A percentile compares a stretch with the other conserved stretches of the same genome.
phyloP scores from a whole-genome alignment of 2,797 vertebrate genomes.

The Micromesistius poutassou region DNA sequence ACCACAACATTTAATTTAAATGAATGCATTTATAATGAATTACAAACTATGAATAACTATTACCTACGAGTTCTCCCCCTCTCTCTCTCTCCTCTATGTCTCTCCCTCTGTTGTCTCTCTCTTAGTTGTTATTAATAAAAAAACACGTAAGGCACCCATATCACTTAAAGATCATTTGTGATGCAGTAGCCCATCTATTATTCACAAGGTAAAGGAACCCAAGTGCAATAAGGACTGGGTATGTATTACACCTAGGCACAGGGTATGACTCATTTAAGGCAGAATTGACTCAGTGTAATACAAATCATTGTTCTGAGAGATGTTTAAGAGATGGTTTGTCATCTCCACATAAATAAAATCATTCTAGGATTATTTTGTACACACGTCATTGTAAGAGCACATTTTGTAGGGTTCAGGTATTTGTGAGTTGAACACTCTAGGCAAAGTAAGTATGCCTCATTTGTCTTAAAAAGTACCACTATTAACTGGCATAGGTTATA shows the following conservation, averaged over 20 bases:
- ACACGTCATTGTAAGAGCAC: too few species aligned
- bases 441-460: not conserved
- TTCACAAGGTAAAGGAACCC: not conserved
- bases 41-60: too few species aligned
- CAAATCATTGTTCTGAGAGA: not conserved
- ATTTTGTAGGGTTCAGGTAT: too few species aligned
- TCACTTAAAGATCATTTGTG: not conserved
- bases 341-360: too few species aligned
- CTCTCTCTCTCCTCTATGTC: too few species aligned
- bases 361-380: too few species aligned
- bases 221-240: not conserved
- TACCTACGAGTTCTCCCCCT: too few species aligned
- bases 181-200: not conserved
- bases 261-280: not conserved
- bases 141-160: not conserved
- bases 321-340: too few species aligned
- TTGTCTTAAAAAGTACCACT: constrained; percentile 31
- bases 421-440: not conserved
- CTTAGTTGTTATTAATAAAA: too few species aligned
- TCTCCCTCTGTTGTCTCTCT: too few species aligned
- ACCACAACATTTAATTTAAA: too few species aligned
- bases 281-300: not conserved
- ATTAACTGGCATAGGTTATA: constrained; percentile 29
- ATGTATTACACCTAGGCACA: not conserved
- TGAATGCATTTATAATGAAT: too few species aligned